Evolutionary conservation across 2,888 invertebrate species (phyloP).

Genomic region (Desoria tigrina): DNA sequence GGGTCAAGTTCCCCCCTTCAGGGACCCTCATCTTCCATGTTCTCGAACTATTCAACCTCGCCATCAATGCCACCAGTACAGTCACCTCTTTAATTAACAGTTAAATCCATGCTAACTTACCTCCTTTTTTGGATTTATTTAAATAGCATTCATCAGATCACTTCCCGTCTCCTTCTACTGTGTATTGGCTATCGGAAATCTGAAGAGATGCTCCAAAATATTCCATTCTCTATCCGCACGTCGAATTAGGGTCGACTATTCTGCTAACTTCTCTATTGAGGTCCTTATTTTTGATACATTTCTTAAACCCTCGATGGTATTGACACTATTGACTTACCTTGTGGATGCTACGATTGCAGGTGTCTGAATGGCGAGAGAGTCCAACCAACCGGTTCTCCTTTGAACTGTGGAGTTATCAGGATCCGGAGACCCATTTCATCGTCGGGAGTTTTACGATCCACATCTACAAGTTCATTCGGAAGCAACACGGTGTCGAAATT

Average conservation of each 20-base stretch:
- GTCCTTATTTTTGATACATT: background rate
- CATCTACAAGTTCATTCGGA: conserved; percentile 39
- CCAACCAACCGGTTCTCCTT: conserved; percentile 37
- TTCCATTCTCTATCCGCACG: conserved; percentile 25
- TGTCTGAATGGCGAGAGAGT: conserved; percentile 39
- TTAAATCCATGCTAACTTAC: background rate
- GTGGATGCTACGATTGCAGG: conserved; percentile 18
- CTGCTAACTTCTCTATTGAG: conserved; percentile 34
- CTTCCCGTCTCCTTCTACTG: conserved; percentile 44
- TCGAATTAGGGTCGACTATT: conserved; percentile 38
- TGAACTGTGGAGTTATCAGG: conserved; percentile 51
- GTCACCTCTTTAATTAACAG: background rate
- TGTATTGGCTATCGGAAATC: conserved; percentile 30
- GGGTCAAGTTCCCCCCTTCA: conserved; percentile 34
- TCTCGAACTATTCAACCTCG: conserved; percentile 37
- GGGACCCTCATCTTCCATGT: conserved; percentile 44
- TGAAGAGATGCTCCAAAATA: conserved; percentile 33
- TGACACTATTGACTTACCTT: too few relatives aligned
- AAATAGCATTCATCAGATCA: conserved; percentile 31
- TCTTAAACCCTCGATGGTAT: too few relatives aligned
- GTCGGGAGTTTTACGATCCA: conserved; percentile 39
- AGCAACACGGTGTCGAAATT: conserved; percentile 39
- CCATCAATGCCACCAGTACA: conserved; percentile 34
- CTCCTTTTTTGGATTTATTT: background rate
- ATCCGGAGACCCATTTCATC: conserved; percentile 47